These are phyloP conservation scores for Forficula auricularia DNA, from an alignment of 1,140 invertebrate species.

Conservation along the genomic window DNA sequence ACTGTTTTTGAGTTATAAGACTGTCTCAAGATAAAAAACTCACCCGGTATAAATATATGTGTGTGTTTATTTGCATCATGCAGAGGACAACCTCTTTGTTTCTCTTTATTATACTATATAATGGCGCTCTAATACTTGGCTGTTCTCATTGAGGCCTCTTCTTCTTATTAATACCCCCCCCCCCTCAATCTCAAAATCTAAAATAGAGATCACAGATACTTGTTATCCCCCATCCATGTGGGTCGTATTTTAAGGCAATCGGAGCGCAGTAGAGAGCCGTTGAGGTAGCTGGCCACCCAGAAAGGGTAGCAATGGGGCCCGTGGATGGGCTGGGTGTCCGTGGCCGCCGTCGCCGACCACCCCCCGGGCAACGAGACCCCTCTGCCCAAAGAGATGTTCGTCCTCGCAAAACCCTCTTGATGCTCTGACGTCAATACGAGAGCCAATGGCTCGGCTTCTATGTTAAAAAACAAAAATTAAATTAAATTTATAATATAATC, in stretches of 20 bases:
- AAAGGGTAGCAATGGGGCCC: slow-evolving; percentile 24
- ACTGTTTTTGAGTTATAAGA: too few species aligned
- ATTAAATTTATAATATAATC: neutral
- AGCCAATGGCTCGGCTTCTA: neutral
- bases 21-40: too few species aligned
- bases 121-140: too few species aligned
- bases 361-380: slow-evolving; percentile 27
- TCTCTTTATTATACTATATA: too few species aligned
- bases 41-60: too few species aligned
- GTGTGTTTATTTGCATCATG: too few species aligned
- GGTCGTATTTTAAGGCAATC: slow-evolving; percentile 43
- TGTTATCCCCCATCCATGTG: slow-evolving; percentile 45
- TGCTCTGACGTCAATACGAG: slow-evolving; percentile 13
- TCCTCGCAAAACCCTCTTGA: slow-evolving; percentile 26
- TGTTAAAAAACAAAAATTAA: neutral
- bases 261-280: slow-evolving; percentile 27
- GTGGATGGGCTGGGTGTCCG: slow-evolving; percentile 13
- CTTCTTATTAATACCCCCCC: too few species aligned
- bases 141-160: too few species aligned
- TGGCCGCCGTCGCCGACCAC: slow-evolving; percentile 27
- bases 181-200: too few species aligned
- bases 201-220: too few species aligned
- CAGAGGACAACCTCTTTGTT: too few species aligned
- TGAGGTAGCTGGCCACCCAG: slow-evolving; percentile 33
- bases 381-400: slow-evolving; percentile 30